phyloP scores from a whole-genome alignment of 2,888 invertebrate species.

The Amphipyra tragopoginis region DNA sequence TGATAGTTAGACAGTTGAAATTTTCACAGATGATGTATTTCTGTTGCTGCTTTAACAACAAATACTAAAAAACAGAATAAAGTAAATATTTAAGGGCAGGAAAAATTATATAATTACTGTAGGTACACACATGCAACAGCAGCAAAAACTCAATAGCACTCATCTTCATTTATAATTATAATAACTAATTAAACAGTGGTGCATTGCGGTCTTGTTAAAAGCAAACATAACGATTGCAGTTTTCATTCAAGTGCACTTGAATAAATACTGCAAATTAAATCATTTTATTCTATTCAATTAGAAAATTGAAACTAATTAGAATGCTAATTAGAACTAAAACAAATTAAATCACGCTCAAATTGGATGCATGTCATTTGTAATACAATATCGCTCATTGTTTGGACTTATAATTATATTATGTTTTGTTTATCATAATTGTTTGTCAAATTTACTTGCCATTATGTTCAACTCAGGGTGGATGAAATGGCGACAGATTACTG shows the following conservation, averaged over 20 bases:
- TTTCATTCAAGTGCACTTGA: not conserved
- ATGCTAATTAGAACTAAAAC: not conserved
- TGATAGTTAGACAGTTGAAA: too few relatives aligned
- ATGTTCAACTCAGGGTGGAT: too few relatives aligned
- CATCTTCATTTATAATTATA: not conserved
- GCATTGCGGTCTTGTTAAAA: not conserved
- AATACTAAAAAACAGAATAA: too few relatives aligned
- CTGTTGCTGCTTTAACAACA: too few relatives aligned
- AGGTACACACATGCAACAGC: not conserved
- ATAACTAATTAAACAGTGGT: too few relatives aligned
- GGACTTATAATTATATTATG: not conserved
- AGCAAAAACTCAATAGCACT: too few relatives aligned
- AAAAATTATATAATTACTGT: too few relatives aligned
- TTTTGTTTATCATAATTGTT: not conserved
- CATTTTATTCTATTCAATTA: not conserved
- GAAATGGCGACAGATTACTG: too few relatives aligned
- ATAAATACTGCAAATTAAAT: slow-evolving; percentile 7
- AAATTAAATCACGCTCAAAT: not conserved
- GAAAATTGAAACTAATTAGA: slow-evolving; percentile 8
- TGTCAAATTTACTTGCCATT: too few relatives aligned
- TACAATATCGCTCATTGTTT: not conserved
- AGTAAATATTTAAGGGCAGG: too few relatives aligned
- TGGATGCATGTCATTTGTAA: not conserved
- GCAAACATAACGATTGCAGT: not conserved
- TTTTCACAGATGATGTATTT: too few relatives aligned